Conservation (phyloP, 2,797 vertebrate species). For the Sebastes iracundus region DNA sequence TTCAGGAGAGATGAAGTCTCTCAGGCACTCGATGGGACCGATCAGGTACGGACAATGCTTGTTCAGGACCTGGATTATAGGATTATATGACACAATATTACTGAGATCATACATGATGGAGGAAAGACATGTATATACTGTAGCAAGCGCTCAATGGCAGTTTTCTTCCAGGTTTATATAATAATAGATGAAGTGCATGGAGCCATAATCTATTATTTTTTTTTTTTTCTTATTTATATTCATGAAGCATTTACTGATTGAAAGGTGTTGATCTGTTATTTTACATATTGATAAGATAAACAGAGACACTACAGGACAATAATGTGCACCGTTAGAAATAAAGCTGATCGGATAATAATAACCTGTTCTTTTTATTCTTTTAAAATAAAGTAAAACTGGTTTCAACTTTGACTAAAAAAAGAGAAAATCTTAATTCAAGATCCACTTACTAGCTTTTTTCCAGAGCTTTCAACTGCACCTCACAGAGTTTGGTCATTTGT, state of each 20-base stretch:
- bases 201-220: neutral
- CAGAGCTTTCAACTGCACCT: neutral
- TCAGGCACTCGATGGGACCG: constrained; percentile 86
- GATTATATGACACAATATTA: constrained; percentile 13
- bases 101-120: neutral
- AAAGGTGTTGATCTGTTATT: neutral
- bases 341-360: neutral
- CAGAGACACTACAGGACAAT: neutral
- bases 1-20: constrained; percentile 83
- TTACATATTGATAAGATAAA: neutral
- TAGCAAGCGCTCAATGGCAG: neutral
- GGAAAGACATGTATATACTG: neutral
- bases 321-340: neutral
- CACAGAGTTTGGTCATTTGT: neutral
- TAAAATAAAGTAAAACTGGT: neutral
- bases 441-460: neutral
- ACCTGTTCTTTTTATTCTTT: neutral
- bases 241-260: neutral
- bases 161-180: neutral
- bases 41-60: constrained; percentile 90
- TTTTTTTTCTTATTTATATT: neutral
- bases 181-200: neutral
- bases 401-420: neutral
- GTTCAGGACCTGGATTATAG: constrained; percentile 82
- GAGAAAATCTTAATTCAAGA: neutral